A percentile compares a stretch with the other conserved stretches of the same genome.
Evolutionary conservation across 2,113 vertebrate species (phyloP).

Genomic region (Bucco capensis): DNA sequence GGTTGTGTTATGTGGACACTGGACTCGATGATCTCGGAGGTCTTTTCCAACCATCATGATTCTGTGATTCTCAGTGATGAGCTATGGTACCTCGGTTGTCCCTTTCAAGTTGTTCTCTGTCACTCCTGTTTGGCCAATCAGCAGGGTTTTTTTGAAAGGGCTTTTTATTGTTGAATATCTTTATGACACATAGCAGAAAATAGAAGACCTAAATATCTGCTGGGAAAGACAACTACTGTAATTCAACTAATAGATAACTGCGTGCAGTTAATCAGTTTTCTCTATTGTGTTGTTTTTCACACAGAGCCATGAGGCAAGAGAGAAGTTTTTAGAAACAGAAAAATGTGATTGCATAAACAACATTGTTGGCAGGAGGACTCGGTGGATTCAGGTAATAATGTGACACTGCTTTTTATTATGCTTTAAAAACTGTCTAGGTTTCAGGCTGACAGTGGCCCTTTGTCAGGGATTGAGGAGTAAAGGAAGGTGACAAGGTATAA

Average conservation of each 20-base stretch:
- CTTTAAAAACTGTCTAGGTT: neutral
- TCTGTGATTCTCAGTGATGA: too few relatives aligned
- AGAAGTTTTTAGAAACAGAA: conserved; percentile 49
- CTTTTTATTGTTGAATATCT: neutral
- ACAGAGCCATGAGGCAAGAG: conserved; percentile 44
- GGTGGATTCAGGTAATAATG: conserved; percentile 52
- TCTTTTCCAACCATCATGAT: too few relatives aligned
- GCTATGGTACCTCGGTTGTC: neutral
- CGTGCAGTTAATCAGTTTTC: neutral
- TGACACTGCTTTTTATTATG: neutral
- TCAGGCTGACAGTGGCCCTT: neutral
- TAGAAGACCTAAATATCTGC: neutral
- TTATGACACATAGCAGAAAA: neutral
- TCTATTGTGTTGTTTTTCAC: conserved; percentile 37
- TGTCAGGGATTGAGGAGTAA: neutral
- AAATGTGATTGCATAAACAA: conserved; percentile 55
- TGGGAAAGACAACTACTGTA: neutral
- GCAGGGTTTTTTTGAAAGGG: neutral
- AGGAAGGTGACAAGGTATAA: neutral
- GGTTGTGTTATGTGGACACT: too few relatives aligned
- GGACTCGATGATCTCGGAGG: too few relatives aligned
- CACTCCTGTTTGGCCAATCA: neutral
- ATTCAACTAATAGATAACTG: neutral
- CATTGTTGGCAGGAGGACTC: conserved; percentile 16
- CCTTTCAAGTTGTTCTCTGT: neutral